Base-by-base conservation (phyloP, 2,113 vertebrate genomes). In the Nycticorax nycticorax region DNA sequence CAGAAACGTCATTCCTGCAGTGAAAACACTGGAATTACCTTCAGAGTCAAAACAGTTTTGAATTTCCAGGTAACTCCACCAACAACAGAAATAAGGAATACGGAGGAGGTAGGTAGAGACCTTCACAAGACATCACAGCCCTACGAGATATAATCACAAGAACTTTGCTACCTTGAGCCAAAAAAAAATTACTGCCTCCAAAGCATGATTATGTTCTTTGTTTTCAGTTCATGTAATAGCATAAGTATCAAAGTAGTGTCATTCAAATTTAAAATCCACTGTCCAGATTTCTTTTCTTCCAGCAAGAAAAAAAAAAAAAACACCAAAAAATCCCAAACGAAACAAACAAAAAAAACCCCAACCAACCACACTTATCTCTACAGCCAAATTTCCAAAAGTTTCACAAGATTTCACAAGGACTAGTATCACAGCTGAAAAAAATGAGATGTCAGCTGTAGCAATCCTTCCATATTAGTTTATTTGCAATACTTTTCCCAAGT, bases 21-120 rank as follows among this genome's bases (percentile, higher is more conserved):
- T 20, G 45, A 45, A 32, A 68, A 67, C 17, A 50, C 16, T 37
- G 23, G 9, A 83, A 52, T 48, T 39, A 62, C 15, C 20, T 43
- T 35, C 52, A 16, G 4, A 89, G 30, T 24, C 14, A 88, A 59
- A 83, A 8, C 52, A 67, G 18, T 37, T 60, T 9, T 52, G 10
- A 64, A 53, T 43, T 69, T 60, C 16, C 50, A 39, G 4, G 2
- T 33, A 69, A 62, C n/a, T 67, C 27, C 39, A n/a, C 2, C 2
- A 39, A 39, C 11, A 53, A 72, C 7, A 64, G 18, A 93, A 50
- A 63, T 10, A 8, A 84, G 5, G 13, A 62, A 53, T 11, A 26
- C 0, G 2, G 30, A 37, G 9, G 4, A 26, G 7, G 13, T 0
- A 4, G 9, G 3, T 3, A 64, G 5, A 52, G 47, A 53, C 32